Evolutionary conservation across 2,888 invertebrate genomes (phyloP).

Genomic region (Cataglyphis rosenhaueri): DNA sequence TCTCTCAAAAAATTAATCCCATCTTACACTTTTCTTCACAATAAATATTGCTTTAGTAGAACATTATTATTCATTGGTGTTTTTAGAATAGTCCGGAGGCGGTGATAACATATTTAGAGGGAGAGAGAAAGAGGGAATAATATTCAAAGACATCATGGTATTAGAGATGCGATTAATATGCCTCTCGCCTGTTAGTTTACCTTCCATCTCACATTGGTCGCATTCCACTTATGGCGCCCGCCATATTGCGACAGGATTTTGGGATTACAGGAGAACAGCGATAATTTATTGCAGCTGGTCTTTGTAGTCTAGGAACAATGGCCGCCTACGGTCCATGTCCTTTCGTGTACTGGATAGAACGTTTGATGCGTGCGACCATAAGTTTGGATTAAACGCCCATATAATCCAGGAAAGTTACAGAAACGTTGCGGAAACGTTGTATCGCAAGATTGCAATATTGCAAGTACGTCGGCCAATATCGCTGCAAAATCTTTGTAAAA

Average conservation of each 20-base stretch:
- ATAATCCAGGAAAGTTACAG: neutral
- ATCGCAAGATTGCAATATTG: neutral
- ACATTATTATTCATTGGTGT: neutral
- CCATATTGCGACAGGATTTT: constrained; percentile 56
- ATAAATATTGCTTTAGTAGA: neutral
- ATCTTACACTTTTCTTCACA: neutral
- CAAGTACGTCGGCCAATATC: neutral
- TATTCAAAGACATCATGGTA: neutral
- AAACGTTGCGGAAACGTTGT: neutral
- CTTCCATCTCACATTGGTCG: constrained; percentile 41
- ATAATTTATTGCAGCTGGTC: constrained; percentile 76
- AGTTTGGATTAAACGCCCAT: neutral
- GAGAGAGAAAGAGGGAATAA: too few species aligned
- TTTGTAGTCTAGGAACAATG: constrained; percentile 77
- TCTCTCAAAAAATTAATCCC: neutral
- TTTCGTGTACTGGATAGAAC: neutral
- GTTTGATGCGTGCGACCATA: neutral
- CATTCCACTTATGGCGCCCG: constrained; percentile 18
- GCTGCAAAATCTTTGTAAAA: neutral
- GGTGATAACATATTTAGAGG: neutral
- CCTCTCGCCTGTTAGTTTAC: constrained; percentile 44
- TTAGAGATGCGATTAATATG: constrained; percentile 41
- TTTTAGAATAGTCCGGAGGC: neutral
- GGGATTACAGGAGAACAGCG: constrained; percentile 60
- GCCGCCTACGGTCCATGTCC: constrained; percentile 39